Conservation (phyloP, 2,797 vertebrate species). For the Microctenopoma lineatum region DNA sequence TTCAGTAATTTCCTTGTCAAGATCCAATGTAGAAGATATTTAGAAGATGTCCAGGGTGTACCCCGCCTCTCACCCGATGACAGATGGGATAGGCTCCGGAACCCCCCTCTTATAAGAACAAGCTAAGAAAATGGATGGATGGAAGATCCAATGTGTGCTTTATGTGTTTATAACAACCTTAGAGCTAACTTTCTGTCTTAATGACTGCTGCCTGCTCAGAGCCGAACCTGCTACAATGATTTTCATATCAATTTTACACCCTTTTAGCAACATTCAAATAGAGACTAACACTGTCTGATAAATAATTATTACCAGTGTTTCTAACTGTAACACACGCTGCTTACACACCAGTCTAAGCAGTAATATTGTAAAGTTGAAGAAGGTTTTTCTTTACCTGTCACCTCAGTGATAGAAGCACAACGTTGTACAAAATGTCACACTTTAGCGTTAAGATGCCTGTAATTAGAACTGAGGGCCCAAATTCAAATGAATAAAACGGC, state of each 20-base stretch:
- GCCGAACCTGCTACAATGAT: constrained; percentile 12
- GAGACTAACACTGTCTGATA: not conserved
- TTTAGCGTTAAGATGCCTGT: not conserved
- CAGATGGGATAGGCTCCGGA: no score
- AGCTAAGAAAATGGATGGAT: no score
- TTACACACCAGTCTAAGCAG: no score
- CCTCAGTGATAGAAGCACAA: not conserved
- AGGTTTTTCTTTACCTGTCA: not conserved
- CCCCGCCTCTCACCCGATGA: no score
- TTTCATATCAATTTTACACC: constrained; percentile 18
- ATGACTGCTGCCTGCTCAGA: constrained; percentile 13
- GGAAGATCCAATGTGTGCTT: no score
- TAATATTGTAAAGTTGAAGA: not conserved
- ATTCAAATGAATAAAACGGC: not conserved
- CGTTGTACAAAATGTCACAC: not conserved
- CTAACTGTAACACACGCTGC: not conserved
- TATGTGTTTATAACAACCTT: no score
- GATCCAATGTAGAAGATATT: no score
- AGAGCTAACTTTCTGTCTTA: not conserved
- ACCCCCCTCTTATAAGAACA: no score
- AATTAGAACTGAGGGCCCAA: not conserved
- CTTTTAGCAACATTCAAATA: constrained; percentile 6
- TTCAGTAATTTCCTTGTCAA: no score
- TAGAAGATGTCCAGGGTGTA: no score
- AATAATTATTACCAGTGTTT: constrained; percentile 5